A percentile compares a stretch with the other conserved stretches of the same genome.
Conservation (phyloP, 1,140 invertebrate species). For the Meteorus sp. region DNA sequence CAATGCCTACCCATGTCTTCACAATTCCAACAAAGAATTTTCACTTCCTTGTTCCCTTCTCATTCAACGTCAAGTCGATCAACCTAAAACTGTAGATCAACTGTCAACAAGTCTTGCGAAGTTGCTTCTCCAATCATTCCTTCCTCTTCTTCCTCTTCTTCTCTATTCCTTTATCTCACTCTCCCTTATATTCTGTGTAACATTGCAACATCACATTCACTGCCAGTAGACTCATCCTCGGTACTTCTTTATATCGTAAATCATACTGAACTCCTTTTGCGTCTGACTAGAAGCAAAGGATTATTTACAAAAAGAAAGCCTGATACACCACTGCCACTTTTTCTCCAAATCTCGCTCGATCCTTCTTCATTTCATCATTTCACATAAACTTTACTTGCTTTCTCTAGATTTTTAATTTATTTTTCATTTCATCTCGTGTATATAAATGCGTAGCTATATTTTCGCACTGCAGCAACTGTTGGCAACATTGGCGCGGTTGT, state of each 20-base stretch:
- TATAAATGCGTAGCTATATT: constrained; percentile 3
- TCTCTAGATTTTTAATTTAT: background rate
- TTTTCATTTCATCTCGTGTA: constrained; percentile 2
- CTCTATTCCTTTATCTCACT: background rate
- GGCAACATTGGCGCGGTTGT: constrained; percentile 22
- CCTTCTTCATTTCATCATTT: too few species aligned
- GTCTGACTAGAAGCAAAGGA: constrained; percentile 2
- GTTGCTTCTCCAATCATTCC: background rate
- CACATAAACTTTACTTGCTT: too few species aligned
- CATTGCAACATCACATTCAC: background rate
- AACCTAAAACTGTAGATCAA: constrained; percentile 17
- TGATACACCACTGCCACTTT: background rate
- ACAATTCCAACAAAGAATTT: background rate
- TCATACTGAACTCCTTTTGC: background rate
- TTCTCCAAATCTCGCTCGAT: too few species aligned
- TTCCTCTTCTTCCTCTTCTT: too few species aligned
- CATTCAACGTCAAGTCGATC: background rate
- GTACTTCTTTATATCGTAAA: background rate
- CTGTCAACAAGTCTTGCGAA: background rate
- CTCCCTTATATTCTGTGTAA: background rate
- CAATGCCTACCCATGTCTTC: background rate
- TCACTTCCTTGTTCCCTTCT: constrained; percentile 11
- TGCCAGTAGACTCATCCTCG: background rate
- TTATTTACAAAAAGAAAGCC: constrained; percentile 8
- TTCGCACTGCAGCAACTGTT: background rate